These are phyloP conservation scores for Temnothorax ravouxi DNA, from an alignment of 2,888 invertebrate genomes.

Conservation along the genomic window DNA sequence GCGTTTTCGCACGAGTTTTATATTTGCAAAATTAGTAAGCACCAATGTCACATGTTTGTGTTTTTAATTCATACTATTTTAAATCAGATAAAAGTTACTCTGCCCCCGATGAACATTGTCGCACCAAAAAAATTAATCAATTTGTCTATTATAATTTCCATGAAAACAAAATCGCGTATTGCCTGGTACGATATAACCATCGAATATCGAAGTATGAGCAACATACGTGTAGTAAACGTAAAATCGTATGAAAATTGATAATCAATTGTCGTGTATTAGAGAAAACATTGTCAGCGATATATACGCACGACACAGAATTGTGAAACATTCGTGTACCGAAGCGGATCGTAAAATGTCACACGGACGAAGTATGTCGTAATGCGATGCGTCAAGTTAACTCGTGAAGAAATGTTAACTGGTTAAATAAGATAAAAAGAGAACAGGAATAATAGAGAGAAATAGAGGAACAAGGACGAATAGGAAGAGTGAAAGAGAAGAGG, in stretches of 20 bases:
- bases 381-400: constrained; percentile 51
- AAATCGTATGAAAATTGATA: constrained; percentile 59
- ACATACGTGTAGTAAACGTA: neutral
- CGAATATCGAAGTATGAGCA: neutral
- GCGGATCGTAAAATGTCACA: constrained; percentile 65
- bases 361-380: constrained; percentile 66
- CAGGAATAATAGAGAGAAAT: neutral
- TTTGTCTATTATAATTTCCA: constrained; percentile 22
- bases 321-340: constrained; percentile 57
- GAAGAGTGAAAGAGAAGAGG: constrained; percentile 29
- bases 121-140: constrained; percentile 30
- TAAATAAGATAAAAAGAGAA: neutral
- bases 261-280: constrained; percentile 38
- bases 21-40: constrained; percentile 46
- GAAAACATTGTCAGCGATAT: constrained; percentile 32
- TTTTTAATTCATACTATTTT: constrained; percentile 28
- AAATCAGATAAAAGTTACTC: constrained; percentile 37
- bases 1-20: constrained; percentile 31
- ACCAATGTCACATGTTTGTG: constrained; percentile 46
- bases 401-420: constrained; percentile 61
- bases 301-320: constrained; percentile 34
- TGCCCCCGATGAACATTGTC: neutral
- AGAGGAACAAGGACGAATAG: constrained; percentile 16
- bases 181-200: neutral
- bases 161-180: neutral